Evolutionary conservation across 2,113 vertebrate genomes (phyloP), one percentile per base, ranked within the genome.

Genomic region (Grammomys dolichurus): DNA sequence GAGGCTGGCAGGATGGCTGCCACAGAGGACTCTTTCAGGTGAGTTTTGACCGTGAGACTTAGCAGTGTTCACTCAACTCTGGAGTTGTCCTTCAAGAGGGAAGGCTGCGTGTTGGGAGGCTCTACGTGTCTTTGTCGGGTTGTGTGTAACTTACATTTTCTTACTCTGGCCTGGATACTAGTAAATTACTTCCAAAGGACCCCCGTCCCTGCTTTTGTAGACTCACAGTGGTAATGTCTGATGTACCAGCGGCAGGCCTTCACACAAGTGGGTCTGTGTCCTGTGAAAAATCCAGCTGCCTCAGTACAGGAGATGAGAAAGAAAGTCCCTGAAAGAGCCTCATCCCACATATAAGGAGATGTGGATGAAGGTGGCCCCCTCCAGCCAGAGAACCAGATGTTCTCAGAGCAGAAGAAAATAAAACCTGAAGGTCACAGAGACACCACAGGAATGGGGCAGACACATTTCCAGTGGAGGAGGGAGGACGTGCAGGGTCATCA

Each of bases 1-100:
- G 58, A 40, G n/a, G 56, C 22, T 1, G 3, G n/a, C 89, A 58
- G 80, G 76, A 82, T 33, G 31, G 80, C 63, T 65, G 94, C 22
- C 36, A 48, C 33, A 76, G 95, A 90, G 92, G 76, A 89, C 96
- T 33, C 92, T 75, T 89, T 95, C 90, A 88, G 75, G 5, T 16
- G n/a, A n/a, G 90, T 97, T 92, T 96, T 67, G 58, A 91, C 70
- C 24, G 26, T 78, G 96, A 78, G 0, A 4, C 84, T 82, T 67
- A 95, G 82, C 48, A 58, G 54, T 6, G 0, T 85, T 88, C 7
- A 28, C 69, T 91, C 90, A 70, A 90, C 91, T 93, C 95, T 76
- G 88, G 95, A 97, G 91, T 51, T 22, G 17, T 60, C 70, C 43
- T 43, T 6, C 40, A 88, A 95, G 94, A 80, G 46, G 72, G 24